Base-by-base conservation (phyloP, 2,888 invertebrate species). In the Neuroscelio doddi region DNA sequence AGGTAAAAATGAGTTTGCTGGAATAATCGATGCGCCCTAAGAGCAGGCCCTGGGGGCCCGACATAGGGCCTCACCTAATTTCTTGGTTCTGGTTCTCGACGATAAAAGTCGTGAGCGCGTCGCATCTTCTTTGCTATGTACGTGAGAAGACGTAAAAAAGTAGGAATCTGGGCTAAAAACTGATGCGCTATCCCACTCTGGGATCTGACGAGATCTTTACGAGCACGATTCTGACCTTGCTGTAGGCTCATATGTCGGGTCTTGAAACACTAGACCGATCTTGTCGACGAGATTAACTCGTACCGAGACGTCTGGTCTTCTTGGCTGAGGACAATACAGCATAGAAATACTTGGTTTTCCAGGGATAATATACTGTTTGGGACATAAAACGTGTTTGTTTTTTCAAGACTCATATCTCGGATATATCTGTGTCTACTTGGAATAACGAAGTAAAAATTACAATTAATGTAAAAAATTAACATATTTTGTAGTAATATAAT, bases 101-200 rank as follows among this genome's bases (percentile, higher is more conserved):
- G 61, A 65, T 64, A 59, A 65, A 61, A 56, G 46, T 59, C 55
- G 51, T 42, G 56, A 65, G 61, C 61, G 65, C 65, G 57, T 53
- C 51, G 59, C 52, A 26, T 42, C 42, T 12, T 39, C 39, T 39
- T 5, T 8, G 10, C 16, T 24, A 42, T 14, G 56, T 65, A 65
- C 61, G 61, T 57, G 65, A 56, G 61, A 55, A 39, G 56, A 41
- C 65, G 61, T 53, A 61, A 53, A 65, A 64, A 61, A 46, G 45
- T 38, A 32, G 45, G 34, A 62, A 38, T 62, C 62, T 21, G 34
- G 29, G 46, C 49, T 44, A 56, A 56, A 59, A 59, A 57, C 49
- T 47, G 8, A 47, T 53, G 61, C 47, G 50, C 53, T 66, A 66
- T 66, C 66, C 66, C 34, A 45, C 24, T 15, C 38, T 16, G 36